Percentiles rank a stretch among this genome's conserved stretches.
These are phyloP conservation scores for Motacilla alba DNA, from an alignment of 2,113 vertebrate genomes.

Conservation along the genomic window DNA sequence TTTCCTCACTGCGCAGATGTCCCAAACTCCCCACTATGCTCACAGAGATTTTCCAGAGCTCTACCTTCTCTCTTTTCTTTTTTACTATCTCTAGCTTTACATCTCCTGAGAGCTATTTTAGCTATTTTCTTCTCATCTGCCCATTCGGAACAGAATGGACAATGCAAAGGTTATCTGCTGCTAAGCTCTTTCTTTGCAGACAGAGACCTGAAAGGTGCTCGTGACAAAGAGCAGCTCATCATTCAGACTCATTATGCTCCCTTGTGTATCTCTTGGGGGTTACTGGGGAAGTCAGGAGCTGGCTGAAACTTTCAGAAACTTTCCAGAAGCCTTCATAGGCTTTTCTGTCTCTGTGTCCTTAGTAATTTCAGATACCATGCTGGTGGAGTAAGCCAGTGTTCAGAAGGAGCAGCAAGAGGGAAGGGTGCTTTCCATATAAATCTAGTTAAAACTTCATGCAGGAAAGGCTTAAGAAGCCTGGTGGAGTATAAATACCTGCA, in stretches of 20 bases:
- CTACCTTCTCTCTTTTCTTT: not conserved
- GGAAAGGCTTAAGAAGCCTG: not conserved
- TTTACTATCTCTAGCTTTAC: not conserved
- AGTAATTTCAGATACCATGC: not conserved
- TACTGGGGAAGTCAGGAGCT: not conserved
- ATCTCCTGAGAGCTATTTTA: constrained; percentile 6
- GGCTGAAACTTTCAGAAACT: not conserved
- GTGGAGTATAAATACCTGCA: not conserved
- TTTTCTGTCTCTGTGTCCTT: not conserved
- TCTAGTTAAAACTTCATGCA: not conserved
- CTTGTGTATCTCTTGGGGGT: not conserved
- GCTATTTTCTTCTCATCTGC: constrained; percentile 11
- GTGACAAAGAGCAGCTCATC: constrained; percentile 23
- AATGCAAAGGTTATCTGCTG: constrained; percentile 34
- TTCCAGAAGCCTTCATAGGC: not conserved
- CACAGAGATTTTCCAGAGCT: constrained; percentile 14
- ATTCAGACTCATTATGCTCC: not conserved
- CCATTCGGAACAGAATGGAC: not conserved
- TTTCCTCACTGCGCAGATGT: not conserved
- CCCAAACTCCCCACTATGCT: not conserved
- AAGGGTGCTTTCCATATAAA: not conserved
- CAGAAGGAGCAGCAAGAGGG: not conserved
- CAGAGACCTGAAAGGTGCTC: not conserved
- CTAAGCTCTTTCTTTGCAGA: not conserved
- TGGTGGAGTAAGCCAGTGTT: not conserved